Evolutionary conservation across 2,797 vertebrate genomes (phyloP), one percentile per base, ranked within the genome.

Genomic region (Scarus forsteni): DNA sequence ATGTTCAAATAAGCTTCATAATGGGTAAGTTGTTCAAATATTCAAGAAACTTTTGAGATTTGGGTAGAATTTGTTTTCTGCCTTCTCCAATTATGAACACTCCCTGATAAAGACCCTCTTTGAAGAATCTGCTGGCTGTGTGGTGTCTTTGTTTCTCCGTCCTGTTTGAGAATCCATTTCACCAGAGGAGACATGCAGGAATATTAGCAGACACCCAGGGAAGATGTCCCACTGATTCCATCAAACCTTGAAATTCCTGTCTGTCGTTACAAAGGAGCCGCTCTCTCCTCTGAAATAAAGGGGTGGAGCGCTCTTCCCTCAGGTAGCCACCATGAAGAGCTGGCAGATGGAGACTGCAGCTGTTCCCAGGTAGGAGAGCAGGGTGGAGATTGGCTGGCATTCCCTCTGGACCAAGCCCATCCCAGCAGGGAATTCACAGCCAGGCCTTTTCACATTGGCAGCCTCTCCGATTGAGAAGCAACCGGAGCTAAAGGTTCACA

Each of bases 311-410:
- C 3, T 48, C 76, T 84, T 85, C 84, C 87, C 89, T 77, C 89
- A 93, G 85, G 92, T 93, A 92, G 83, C 76, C 81, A 78, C 79
- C 84, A 85, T 86, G 80, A 92, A 84, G 91, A 82, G 86, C 83
- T 83, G 89, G 86, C 94, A 95, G 94, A 95, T 95, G 94, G 94
- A 84, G 73, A 73, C 77, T 86, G 86, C 94, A 95, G 94, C 92
- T 95, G 94, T 94, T 94, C 86, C 72, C 83, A 89, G 90, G 92
- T 92, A 93, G 88, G 81, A 77, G 73, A 88, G 78, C 85, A 75
- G 82, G 83, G 83, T 88, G 85, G 88, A 89, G 88, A 90, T 90
- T 88, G 89, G 91, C 86, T 91, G 7, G 19, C 66, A 71, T 85
- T 94, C 93, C 92, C 93, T 75, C 81, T 82, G 91, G 91, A 92